Conservation (phyloP, 2,113 vertebrate species). For the Chloebia gouldiae region DNA sequence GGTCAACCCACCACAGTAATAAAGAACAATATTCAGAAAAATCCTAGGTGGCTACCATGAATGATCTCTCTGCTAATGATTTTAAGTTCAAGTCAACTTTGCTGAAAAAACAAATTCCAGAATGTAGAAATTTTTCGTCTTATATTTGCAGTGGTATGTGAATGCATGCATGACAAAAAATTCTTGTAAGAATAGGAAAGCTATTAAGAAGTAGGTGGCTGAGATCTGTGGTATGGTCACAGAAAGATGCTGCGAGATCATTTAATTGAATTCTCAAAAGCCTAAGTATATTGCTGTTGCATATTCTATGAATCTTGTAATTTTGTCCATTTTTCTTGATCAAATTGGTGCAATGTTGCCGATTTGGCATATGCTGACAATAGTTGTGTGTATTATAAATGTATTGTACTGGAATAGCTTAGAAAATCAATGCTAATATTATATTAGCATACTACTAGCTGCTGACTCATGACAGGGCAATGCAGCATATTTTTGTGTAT, state of each 20-base stretch:
- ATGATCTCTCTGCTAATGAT: neutral
- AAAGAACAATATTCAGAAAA: neutral
- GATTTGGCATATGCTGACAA: constrained; percentile 34
- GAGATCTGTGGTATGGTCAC: neutral
- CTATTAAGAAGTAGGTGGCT: neutral
- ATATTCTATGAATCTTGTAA: constrained; percentile 30
- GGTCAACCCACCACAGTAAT: neutral
- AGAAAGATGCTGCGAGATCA: neutral
- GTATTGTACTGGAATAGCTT: constrained; percentile 21
- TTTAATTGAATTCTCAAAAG: neutral
- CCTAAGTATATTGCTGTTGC: neutral
- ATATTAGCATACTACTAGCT: neutral
- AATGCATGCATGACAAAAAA: neutral
- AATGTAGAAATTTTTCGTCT: neutral
- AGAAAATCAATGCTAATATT: constrained; percentile 62
- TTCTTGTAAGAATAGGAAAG: neutral
- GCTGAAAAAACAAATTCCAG: neutral
- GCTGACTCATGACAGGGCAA: constrained; percentile 40
- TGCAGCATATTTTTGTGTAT: constrained; percentile 46
- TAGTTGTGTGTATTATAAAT: constrained; percentile 45
- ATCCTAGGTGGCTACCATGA: neutral
- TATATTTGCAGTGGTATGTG: neutral
- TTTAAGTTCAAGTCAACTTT: neutral
- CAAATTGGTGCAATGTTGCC: constrained; percentile 9
- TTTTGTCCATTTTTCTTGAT: constrained; percentile 53